Base-by-base conservation (phyloP, 2,113 vertebrate genomes). In the Trinectes maculatus region DNA sequence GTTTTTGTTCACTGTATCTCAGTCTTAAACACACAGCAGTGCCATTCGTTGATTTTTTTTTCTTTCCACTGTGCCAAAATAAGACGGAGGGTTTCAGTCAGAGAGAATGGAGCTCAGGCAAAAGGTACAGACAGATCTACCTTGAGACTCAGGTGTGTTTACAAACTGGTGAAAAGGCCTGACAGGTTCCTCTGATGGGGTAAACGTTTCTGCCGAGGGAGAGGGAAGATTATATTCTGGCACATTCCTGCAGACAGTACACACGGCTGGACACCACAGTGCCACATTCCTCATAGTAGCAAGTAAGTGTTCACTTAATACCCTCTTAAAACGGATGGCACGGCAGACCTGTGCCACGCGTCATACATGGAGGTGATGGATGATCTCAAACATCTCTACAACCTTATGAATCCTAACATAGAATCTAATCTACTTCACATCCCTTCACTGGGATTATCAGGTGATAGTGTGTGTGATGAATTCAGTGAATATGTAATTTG, bases 211-310 rank as follows among this genome's bases (percentile, higher is more conserved):
- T 54, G 49, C 56, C 29, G 25, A 33, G 36, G 21, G 77, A 63
- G 71, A 71, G 80, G 68, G 52, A 73, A 77, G 80, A 85, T 77
- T 73, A 62, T 36, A 44, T 36, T 58, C 44, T 22, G 66, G 60
- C 55, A 84, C 62, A 77, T 87, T 88, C 82, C 79, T 65, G 13
- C 4, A 77, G 70, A 58, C 43, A 8, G 71, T 69, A 74, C 70
- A 79, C 81, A 68, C 70, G 69, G 53, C 71, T 51, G 78, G 53
- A 71, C 85, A 84, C 80, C 66, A 26, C 63, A 47, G 77, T 40
- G 84, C 74, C 62, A 87, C 78, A 86, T 89, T 90, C 82, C 85
- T 78, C 74, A 61, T 54, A 71, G 78, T 58, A 77, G 47, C 69
- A 52, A 75, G 52, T 71, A 77, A 82, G 72, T 79, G 84, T 81